Conservation (phyloP, 1,140 invertebrate genomes). For the Drosophila kurseongensis region DNA sequence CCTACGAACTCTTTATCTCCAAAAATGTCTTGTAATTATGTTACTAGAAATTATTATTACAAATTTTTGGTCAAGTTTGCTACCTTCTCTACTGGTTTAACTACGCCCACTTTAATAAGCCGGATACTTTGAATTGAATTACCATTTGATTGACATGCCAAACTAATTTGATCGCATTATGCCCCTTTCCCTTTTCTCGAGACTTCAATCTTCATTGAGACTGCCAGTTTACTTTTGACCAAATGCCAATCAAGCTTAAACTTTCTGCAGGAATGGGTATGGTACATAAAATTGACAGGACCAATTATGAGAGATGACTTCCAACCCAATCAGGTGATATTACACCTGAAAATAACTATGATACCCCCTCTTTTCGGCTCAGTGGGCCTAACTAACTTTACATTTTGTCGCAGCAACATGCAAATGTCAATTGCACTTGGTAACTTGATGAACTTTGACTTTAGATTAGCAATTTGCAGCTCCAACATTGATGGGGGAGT, state of each 20-base stretch:
- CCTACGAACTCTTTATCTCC: no score
- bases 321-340: constrained; percentile 19
- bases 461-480: constrained; percentile 40
- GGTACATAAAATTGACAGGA: constrained; percentile 43
- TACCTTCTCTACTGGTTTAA: no score
- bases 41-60: no score
- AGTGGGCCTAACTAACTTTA: constrained; percentile 18
- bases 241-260: constrained; percentile 51
- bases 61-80: background rate
- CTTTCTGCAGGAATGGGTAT: constrained; percentile 44
- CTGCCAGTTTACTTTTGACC: constrained; percentile 36
- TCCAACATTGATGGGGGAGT: constrained; percentile 22
- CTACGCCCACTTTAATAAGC: constrained; percentile 6
- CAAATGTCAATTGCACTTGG: constrained; percentile 31
- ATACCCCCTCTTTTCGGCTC: background rate
- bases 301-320: constrained; percentile 35
- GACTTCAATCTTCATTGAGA: constrained; percentile 44
- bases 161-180: constrained; percentile 46
- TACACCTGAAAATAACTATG: constrained; percentile 23
- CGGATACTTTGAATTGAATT: constrained; percentile 45
- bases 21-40: background rate
- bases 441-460: constrained; percentile 36
- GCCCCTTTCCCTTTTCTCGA: background rate
- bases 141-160: constrained; percentile 34
- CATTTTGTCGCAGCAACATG: constrained; percentile 29